A percentile compares a stretch with the other conserved stretches of the same genome.
phyloP scores from a whole-genome alignment of 2,888 invertebrate genomes.

The Xanthia togata region DNA sequence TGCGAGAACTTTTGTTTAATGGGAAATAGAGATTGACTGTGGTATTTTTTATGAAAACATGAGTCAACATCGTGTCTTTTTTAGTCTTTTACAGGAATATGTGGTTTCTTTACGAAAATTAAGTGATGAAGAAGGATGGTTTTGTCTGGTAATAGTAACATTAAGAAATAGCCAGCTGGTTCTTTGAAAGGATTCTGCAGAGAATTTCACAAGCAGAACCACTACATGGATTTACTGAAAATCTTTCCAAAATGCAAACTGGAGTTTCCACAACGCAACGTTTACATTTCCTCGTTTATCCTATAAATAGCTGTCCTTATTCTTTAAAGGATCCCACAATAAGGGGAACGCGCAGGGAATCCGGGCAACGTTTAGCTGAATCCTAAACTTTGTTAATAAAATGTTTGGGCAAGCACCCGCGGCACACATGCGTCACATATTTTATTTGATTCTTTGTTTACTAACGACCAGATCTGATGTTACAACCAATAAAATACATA shows the following conservation, averaged over 20 bases:
- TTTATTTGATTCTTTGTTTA: conserved; percentile 69
- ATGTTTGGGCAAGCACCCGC: conserved; percentile 62
- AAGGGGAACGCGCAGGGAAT: conserved; percentile 22
- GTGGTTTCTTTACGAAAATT: no score
- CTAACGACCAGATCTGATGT: conserved; percentile 64
- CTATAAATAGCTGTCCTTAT: conserved; percentile 46
- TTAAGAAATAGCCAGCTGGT: neutral
- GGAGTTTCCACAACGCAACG: neutral
- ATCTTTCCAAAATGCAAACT: conserved; percentile 10
- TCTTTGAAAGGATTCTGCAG: neutral
- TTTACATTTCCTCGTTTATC: conserved; percentile 19
- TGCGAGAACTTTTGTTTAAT: conserved; percentile 47
- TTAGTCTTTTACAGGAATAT: neutral
- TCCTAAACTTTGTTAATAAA: conserved; percentile 73
- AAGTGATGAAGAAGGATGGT: no score
- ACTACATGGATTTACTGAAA: neutral
- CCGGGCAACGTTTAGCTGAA: conserved; percentile 59
- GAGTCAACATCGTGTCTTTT: neutral
- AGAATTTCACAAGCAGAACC: neutral
- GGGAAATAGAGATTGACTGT: conserved; percentile 15
- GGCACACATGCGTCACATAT: conserved; percentile 61
- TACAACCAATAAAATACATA: conserved; percentile 60
- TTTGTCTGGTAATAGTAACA: neutral
- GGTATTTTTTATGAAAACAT: conserved; percentile 14
- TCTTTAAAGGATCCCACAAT: conserved; percentile 57